A percentile compares a stretch with the other conserved stretches of the same genome.
Evolutionary conservation across 1,140 invertebrate genomes (phyloP).

Genomic region (Aphaenogaster rudis): DNA sequence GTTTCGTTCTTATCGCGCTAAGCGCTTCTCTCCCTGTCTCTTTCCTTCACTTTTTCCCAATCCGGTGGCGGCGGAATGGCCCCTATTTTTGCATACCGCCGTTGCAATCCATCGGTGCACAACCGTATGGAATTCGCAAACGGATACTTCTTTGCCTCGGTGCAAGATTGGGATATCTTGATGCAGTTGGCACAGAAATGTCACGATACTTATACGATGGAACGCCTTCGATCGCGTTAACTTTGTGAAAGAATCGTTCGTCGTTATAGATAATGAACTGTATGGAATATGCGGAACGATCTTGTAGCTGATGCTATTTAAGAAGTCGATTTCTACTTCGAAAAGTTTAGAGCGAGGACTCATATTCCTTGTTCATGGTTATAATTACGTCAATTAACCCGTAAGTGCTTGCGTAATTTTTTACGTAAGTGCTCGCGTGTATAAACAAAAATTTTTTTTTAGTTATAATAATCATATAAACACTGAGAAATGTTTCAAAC

Average conservation of each 20-base stretch:
- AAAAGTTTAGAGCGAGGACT: neutral
- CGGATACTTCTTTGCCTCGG: neutral
- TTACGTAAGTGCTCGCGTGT: too few species aligned
- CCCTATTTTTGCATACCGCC: slow-evolving; percentile 26
- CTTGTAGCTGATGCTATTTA: neutral
- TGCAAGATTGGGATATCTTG: neutral
- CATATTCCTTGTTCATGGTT: neutral
- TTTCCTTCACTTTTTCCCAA: slow-evolving; percentile 34
- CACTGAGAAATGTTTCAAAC: too few species aligned
- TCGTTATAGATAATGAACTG: neutral
- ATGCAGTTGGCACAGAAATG: neutral
- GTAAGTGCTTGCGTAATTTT: too few species aligned
- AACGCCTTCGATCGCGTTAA: neutral
- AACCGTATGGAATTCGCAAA: neutral
- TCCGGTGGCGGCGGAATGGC: neutral
- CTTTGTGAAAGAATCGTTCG: neutral
- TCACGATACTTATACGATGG: neutral
- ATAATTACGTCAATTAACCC: neutral
- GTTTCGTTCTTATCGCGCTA: slow-evolving; percentile 64
- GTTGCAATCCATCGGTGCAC: neutral
- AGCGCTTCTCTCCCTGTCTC: slow-evolving; percentile 14
- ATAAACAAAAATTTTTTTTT: too few species aligned
- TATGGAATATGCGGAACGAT: neutral
- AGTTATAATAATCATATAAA: too few species aligned
- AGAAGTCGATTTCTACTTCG: neutral